Evolutionary conservation across 2,888 invertebrate species (phyloP).

Genomic region (Trichogramma evanescens): DNA sequence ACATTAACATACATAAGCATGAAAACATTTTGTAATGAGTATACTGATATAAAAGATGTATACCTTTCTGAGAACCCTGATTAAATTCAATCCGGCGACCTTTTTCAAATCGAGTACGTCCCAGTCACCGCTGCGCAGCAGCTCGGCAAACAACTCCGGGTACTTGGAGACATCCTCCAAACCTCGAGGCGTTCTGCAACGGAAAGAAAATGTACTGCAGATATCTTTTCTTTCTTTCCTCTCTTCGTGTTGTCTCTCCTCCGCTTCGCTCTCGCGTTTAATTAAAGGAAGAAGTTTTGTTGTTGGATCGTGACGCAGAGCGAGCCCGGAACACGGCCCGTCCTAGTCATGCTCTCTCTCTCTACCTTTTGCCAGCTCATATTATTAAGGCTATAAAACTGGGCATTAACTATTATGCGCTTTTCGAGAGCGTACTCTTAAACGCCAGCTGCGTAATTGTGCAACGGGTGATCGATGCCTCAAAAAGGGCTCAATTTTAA

Average conservation of each 20-base stretch:
- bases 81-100: conserved; percentile 59
- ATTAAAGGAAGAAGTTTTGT: neutral
- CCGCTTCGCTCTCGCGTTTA: neutral
- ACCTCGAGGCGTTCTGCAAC: conserved; percentile 69
- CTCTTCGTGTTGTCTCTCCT: too few relatives aligned
- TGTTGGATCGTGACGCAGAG: neutral
- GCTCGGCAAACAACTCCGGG: conserved; percentile 61
- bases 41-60: too few relatives aligned
- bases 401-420: too few relatives aligned
- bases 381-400: too few relatives aligned
- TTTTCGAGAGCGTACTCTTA: too few relatives aligned
- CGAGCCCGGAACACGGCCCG: neutral
- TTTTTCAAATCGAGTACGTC: conserved; percentile 58
- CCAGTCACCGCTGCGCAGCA: conserved; percentile 58
- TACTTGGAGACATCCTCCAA: conserved; percentile 68
- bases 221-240: too few relatives aligned
- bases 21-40: too few relatives aligned
- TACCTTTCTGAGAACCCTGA: conserved; percentile 53
- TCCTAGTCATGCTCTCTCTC: neutral
- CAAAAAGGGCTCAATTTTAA: too few relatives aligned
- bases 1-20: too few relatives aligned
- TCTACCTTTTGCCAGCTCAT: neutral
- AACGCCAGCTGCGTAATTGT: too few relatives aligned
- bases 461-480: too few relatives aligned
- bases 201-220: conserved; percentile 5